These are phyloP conservation scores for Puma concolor DNA, from an alignment of 2,113 vertebrate species.

Conservation along the genomic window DNA sequence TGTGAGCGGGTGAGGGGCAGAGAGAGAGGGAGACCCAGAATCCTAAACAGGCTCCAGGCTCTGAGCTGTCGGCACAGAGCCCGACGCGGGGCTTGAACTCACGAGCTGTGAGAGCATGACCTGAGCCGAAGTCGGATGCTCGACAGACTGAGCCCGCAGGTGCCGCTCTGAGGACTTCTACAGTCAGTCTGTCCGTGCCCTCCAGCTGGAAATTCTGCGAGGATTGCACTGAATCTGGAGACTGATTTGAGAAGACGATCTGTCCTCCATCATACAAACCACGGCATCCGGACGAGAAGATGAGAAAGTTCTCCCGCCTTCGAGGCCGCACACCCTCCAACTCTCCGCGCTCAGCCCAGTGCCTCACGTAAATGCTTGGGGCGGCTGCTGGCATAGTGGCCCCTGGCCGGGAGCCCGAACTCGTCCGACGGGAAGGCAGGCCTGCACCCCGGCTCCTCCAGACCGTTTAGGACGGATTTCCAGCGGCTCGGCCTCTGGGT, in stretches of 20 bases:
- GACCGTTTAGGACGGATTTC: neutral
- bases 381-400: neutral
- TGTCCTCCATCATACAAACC: neutral
- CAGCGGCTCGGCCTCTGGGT: neutral
- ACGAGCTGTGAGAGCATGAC: no score
- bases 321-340: fast-evolving
- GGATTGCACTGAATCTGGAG: neutral
- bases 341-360: fast-evolving
- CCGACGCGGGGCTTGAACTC: no score
- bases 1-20: no score
- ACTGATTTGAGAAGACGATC: neutral
- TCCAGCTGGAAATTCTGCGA: neutral
- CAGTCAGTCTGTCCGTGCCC: neutral
- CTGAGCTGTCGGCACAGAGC: no score
- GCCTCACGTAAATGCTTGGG: neutral
- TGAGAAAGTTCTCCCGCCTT: neutral
- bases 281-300: fast-evolving
- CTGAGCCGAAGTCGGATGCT: no score
- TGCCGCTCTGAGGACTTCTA: no score
- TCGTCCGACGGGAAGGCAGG: fast-evolving
- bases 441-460: fast-evolving
- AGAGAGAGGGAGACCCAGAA: no score
- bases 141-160: no score
- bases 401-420: neutral
- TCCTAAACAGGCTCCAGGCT: no score